Evolutionary conservation across 2,113 vertebrate genomes (phyloP).

Genomic region (Misgurnus mizolepis): DNA sequence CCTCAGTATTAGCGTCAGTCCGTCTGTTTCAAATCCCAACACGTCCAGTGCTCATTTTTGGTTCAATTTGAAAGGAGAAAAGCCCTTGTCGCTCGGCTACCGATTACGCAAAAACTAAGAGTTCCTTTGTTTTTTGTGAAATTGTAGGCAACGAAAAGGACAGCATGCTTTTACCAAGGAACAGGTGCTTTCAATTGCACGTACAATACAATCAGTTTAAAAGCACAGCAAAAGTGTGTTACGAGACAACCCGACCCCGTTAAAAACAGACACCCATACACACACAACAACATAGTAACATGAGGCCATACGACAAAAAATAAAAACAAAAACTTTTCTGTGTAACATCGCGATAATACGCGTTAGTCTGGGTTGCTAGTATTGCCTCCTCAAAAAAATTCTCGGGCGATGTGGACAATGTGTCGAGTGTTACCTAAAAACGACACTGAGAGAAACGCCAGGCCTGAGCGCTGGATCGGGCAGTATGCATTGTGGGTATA

Average conservation of each 20-base stretch:
- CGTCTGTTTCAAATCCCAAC: conserved; percentile 57
- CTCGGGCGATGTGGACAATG: conserved; percentile 46
- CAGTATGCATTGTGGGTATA: neutral
- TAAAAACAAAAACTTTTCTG: neutral
- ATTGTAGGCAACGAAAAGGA: conserved; percentile 56
- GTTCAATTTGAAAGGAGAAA: conserved; percentile 68
- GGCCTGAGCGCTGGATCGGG: conserved; percentile 50
- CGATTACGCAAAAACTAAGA: conserved; percentile 31
- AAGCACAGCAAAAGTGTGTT: conserved; percentile 57
- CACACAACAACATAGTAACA: conserved; percentile 64
- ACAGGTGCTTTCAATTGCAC: conserved; percentile 58
- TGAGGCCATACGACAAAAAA: conserved; percentile 37
- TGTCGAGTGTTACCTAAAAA: conserved; percentile 53
- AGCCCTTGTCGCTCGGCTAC: conserved; percentile 73
- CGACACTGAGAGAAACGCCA: conserved; percentile 47
- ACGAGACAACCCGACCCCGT: conserved; percentile 56
- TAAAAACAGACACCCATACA: conserved; percentile 55
- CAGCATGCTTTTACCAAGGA: conserved; percentile 53
- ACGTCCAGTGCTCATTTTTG: conserved; percentile 74
- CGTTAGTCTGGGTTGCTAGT: neutral
- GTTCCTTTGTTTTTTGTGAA: conserved; percentile 53
- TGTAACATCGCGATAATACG: too few species aligned
- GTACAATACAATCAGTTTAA: conserved; percentile 65
- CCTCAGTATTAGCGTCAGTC: conserved; percentile 62
- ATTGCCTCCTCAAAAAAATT: conserved; percentile 58